Evolutionary conservation across 1,140 invertebrate genomes (phyloP), one percentile per base, ranked within the genome.

Genomic region (Leptinotarsa lineolata): DNA sequence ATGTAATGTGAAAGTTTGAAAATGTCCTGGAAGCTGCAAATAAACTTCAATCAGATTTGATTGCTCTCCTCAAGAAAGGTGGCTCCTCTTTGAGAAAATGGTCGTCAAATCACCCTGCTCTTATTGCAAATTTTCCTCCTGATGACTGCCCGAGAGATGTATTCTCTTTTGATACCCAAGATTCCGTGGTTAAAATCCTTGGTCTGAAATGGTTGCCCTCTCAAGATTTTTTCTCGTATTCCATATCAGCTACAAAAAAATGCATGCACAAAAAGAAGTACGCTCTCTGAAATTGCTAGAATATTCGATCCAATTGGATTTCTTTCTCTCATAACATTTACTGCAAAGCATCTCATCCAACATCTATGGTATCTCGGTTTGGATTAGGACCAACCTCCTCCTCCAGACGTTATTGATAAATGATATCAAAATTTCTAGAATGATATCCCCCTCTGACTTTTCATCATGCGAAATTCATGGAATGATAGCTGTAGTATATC

Each of bases 31-130:
- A 79, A 73, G 72, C 76, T 74, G 82, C 83, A 20, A 60, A 75
- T 18, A 16, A 60, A 39, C 12, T 80, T 16, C 61, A 74, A 45
- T n/a, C 21, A 2, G 21, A 75, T 21, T 21, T 75, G 16, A 75
- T 64, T 68, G 30, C 18, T 2, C 70, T 74, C 54, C 45, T 81
- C 22, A 58, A 76, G 66, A 63, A 39, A 54, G 82, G 80, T 59
- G 74, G 76, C 44, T 82, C 81, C 46, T 16, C 71, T 58, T 54
- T 82, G n/a, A 60, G 68, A 64, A 82, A 82, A 76, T 82, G 79
- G 79, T 74, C 76, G 4, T 75, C 71, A 15, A 83, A 82, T 64
- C 66, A 71, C 13, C 59, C 65, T 1, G 63, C 76, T 13, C 75
- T 82, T 13, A 21, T 74, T 21, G 20, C 21, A 67, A 5, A 46